A percentile compares a stretch with the other conserved stretches of the same genome.
These are phyloP conservation scores for Acanthoscelides obtectus DNA, from an alignment of 2,888 invertebrate genomes.

Conservation along the genomic window DNA sequence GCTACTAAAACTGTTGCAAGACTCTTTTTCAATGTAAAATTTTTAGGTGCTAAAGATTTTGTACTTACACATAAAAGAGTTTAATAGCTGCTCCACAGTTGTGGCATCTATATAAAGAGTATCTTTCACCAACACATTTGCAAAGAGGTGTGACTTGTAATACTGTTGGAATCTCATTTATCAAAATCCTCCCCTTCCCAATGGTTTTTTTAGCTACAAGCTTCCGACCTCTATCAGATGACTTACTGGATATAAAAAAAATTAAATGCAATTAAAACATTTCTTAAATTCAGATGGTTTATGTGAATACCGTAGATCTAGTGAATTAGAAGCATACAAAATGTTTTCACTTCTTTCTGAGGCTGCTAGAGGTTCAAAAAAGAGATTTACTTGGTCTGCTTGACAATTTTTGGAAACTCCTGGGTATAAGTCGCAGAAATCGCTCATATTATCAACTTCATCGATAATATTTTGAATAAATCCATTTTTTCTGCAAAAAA, in stretches of 20 bases:
- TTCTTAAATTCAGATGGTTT: background rate
- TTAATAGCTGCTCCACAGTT: constrained; percentile 24
- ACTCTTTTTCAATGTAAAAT: too few species aligned
- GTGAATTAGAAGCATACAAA: constrained; percentile 13
- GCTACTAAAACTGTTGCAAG: too few species aligned
- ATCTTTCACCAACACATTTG: constrained; percentile 16
- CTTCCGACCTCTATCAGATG: constrained; percentile 18
- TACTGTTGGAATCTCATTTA: constrained; percentile 26
- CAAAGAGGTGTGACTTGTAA: constrained; percentile 27
- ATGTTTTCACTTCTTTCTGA: constrained; percentile 12
- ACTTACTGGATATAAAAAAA: constrained; percentile 9
- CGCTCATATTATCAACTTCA: constrained; percentile 15
- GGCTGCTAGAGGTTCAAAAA: constrained; percentile 9
- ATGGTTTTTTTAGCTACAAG: constrained; percentile 19
- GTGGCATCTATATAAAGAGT: constrained; percentile 27
- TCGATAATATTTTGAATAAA: constrained; percentile 13
- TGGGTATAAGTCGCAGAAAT: constrained; percentile 19
- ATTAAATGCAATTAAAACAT: constrained; percentile 1
- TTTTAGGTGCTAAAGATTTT: background rate
- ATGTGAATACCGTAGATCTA: constrained; percentile 18
- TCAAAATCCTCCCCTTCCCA: constrained; percentile 18
- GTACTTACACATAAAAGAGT: constrained; percentile 25
- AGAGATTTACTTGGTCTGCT: constrained; percentile 15
- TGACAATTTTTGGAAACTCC: constrained; percentile 9
- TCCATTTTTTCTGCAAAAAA: constrained; percentile 17